These are phyloP conservation scores for Leucophora obtusa DNA, from an alignment of 2,888 invertebrate species.

Conservation along the genomic window DNA sequence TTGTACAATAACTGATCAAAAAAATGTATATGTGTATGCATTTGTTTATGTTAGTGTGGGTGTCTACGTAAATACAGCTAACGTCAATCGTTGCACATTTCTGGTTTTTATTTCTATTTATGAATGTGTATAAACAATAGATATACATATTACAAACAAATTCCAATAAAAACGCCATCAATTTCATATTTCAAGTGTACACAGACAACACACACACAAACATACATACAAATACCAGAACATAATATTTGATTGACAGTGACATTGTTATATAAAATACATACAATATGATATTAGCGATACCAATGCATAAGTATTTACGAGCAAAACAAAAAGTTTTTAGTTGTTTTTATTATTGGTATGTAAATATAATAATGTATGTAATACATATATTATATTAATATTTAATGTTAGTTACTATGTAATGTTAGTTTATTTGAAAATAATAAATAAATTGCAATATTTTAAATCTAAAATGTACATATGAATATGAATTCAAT, in stretches of 20 bases:
- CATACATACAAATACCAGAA: constrained; percentile 15
- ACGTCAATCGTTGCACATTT: neutral
- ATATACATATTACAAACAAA: neutral
- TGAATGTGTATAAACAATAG: neutral
- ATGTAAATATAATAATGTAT: constrained; percentile 20
- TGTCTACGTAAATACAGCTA: no score
- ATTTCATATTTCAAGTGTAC: constrained; percentile 11
- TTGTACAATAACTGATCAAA: neutral
- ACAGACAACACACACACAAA: neutral
- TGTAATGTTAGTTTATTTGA: constrained; percentile 40
- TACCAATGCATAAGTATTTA: constrained; percentile 30
- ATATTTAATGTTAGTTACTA: neutral
- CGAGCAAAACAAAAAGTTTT: constrained; percentile 9
- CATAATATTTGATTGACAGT: constrained; percentile 73
- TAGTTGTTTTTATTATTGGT: constrained; percentile 19
- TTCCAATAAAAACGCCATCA: constrained; percentile 17
- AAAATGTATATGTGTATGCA: neutral
- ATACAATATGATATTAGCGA: constrained; percentile 51
- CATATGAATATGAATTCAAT: neutral
- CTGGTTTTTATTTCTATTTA: neutral
- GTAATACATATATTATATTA: neutral
- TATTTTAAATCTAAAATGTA: neutral
- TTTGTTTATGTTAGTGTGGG: neutral
- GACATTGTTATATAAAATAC: constrained; percentile 67
- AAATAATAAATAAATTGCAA: constrained; percentile 47